Percentiles rank a stretch among this genome's conserved stretches.
Evolutionary conservation across 2,797 vertebrate species (phyloP).

Genomic region (Adelosebastes latens): DNA sequence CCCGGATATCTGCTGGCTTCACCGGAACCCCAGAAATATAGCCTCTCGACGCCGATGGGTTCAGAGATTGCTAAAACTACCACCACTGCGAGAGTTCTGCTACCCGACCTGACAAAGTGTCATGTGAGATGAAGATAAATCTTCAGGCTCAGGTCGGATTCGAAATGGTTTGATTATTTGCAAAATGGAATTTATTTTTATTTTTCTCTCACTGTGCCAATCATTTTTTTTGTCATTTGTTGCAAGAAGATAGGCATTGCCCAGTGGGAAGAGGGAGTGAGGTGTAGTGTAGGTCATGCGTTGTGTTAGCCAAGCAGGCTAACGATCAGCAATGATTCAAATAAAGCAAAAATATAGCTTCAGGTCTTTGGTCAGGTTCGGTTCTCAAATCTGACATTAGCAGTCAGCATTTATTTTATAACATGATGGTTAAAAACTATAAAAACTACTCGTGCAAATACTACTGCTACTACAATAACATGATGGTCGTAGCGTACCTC

Average conservation of each 20-base stretch:
- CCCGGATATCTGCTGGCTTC: no score
- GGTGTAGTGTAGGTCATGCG: background rate
- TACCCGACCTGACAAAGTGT: no score
- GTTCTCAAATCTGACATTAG: background rate
- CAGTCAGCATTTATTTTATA: background rate
- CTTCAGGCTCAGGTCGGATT: background rate
- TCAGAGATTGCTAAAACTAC: background rate
- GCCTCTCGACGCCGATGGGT: no score
- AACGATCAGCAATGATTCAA: background rate
- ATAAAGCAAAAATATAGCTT: background rate
- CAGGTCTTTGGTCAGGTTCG: background rate
- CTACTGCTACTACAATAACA: background rate
- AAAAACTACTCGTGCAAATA: background rate
- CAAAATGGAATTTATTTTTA: background rate
- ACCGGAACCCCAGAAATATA: no score
- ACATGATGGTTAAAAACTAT: background rate
- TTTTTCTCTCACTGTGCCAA: background rate
- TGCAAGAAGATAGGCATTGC: background rate
- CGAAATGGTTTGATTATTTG: background rate
- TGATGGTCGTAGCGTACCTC: constrained; percentile 34
- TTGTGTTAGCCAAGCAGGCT: background rate
- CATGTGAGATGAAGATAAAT: background rate
- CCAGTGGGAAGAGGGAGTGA: background rate
- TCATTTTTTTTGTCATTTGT: background rate
- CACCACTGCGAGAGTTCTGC: background rate